A percentile compares a stretch with the other conserved stretches of the same genome.
These are phyloP conservation scores for Elaphurus davidianus DNA, from an alignment of 2,113 vertebrate species.

Conservation along the genomic window DNA sequence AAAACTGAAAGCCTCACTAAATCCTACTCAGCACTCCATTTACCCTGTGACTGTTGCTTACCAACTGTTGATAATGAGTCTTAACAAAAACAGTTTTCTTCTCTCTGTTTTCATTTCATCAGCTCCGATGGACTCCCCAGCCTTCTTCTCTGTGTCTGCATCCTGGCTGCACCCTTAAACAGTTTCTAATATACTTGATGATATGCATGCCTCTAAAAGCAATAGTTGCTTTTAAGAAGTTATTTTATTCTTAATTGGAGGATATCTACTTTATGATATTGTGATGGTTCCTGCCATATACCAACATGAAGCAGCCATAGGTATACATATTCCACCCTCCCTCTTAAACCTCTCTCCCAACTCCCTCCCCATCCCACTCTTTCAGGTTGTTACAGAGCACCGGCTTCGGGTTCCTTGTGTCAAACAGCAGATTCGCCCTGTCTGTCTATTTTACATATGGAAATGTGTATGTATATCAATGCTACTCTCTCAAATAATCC, in stretches of 20 bases:
- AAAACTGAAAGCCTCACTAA: neutral
- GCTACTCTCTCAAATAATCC: neutral
- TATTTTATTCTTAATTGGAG: neutral
- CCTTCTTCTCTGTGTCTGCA: neutral
- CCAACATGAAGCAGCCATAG: neutral
- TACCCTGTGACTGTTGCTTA: neutral
- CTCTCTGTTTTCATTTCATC: neutral
- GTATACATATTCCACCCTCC: neutral
- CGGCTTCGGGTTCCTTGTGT: fast-evolving
- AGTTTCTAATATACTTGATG: neutral
- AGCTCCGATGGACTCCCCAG: neutral
- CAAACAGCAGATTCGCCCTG: neutral
- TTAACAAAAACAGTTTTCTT: neutral
- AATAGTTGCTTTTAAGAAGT: neutral
- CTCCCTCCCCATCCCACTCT: neutral
- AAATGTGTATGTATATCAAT: neutral
- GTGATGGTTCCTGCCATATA: neutral
- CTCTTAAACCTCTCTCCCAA: neutral
- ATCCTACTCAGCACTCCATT: neutral
- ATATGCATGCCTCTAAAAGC: fast-evolving
- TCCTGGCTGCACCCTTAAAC: too few species aligned
- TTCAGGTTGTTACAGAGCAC: neutral
- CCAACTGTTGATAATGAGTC: neutral
- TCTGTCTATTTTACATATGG: neutral
- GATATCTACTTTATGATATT: neutral